Percentiles rank a stretch among this genome's conserved stretches.
phyloP scores from a whole-genome alignment of 2,888 invertebrate species.

The Rugalucina vietnamica region DNA sequence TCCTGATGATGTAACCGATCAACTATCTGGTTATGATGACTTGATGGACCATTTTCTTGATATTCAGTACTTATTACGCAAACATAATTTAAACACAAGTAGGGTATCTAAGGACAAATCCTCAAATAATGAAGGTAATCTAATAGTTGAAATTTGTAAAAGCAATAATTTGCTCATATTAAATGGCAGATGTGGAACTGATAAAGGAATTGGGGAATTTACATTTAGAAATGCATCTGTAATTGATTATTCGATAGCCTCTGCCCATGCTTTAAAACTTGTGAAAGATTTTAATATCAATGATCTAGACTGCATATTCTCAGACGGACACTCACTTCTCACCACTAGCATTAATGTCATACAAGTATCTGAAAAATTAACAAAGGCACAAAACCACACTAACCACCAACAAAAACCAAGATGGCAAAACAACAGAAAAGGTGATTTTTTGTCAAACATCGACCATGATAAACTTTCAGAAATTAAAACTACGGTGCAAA shows the following conservation, averaged over 20 bases:
- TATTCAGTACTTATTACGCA: neutral
- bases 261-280: neutral
- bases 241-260: neutral
- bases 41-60: neutral
- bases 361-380: neutral
- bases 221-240: neutral
- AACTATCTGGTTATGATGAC: slow-evolving; percentile 14
- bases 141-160: neutral
- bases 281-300: neutral
- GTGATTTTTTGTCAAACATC: neutral
- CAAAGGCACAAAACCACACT: neutral
- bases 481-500: neutral
- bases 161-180: neutral
- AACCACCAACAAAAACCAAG: neutral
- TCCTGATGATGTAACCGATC: neutral
- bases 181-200: neutral
- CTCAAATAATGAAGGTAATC: neutral
- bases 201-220: neutral
- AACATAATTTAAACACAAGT: neutral
- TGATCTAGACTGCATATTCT: neutral
- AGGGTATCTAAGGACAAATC: neutral
- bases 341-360: neutral
- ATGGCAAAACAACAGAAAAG: neutral
- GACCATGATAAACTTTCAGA: neutral
- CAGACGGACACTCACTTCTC: neutral